Evolutionary conservation across 1,140 invertebrate species (phyloP).

Genomic region (Achroia grisella): DNA sequence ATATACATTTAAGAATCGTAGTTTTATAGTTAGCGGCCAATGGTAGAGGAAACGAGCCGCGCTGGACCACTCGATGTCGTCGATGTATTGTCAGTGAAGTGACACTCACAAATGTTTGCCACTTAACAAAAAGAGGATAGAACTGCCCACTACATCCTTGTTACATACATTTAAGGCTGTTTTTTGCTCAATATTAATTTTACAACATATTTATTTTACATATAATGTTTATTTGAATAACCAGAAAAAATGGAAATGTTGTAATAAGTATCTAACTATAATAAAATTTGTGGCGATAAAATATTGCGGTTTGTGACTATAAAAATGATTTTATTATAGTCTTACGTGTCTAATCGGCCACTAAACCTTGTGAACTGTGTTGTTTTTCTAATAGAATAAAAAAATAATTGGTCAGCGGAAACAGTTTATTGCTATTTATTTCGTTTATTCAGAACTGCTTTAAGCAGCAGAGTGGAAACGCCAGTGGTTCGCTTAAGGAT

Average conservation of each 20-base stretch:
- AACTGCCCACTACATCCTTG: constrained; percentile 9
- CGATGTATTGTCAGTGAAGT: constrained; percentile 44
- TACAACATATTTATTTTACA: not conserved
- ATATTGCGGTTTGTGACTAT: constrained; percentile 20
- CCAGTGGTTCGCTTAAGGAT: constrained; percentile 16
- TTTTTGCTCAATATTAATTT: not conserved
- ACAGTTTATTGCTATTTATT: constrained; percentile 37
- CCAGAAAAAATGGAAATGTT: constrained; percentile 1
- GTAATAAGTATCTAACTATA: not conserved
- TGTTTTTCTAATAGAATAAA: constrained; percentile 38
- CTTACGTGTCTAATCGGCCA: constrained; percentile 34
- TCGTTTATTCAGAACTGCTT: constrained; percentile 17
- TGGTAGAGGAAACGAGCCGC: constrained; percentile 25
- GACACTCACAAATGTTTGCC: constrained; percentile 58
- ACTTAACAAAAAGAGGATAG: constrained; percentile 45
- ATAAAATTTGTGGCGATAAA: constrained; percentile 1
- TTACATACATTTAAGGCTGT: constrained; percentile 12
- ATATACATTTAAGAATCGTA: too few species aligned
- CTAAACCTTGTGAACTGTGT: constrained; percentile 30
- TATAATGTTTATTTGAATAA: constrained; percentile 2
- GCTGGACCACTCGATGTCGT: constrained; percentile 31
- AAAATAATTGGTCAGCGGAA: constrained; percentile 58
- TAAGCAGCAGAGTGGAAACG: constrained; percentile 36
- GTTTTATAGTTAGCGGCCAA: not conserved
- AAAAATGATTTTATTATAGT: constrained; percentile 26